Evolutionary conservation across 2,888 invertebrate genomes (phyloP).

Genomic region (Polyommatus icarus): DNA sequence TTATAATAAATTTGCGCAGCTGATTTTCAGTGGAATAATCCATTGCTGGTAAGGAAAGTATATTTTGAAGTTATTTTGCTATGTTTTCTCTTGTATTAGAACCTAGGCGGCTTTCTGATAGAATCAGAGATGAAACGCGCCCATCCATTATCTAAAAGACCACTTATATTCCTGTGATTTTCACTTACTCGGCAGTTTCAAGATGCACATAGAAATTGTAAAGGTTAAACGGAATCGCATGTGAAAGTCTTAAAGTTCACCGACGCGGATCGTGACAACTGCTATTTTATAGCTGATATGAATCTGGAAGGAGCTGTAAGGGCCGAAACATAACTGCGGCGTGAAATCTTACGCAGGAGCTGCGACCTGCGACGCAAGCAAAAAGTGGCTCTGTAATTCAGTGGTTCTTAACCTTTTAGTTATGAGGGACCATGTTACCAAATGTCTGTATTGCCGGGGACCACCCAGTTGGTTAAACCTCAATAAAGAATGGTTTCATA

Average conservation of each 20-base stretch:
- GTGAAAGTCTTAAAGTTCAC: conserved; percentile 45
- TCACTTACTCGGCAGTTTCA: conserved; percentile 32
- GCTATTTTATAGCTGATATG: conserved; percentile 37
- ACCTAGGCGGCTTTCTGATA: neutral
- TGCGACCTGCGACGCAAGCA: too few species aligned
- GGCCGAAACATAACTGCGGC: conserved; percentile 6
- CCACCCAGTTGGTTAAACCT: too few species aligned
- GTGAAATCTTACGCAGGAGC: too few species aligned
- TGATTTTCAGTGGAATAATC: too few species aligned
- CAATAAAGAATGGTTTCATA: too few species aligned
- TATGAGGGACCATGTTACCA: too few species aligned
- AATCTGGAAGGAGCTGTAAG: conserved; percentile 30
- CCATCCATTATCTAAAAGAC: neutral
- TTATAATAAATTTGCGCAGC: too few species aligned
- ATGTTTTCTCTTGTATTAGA: neutral
- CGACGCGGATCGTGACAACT: conserved; percentile 44
- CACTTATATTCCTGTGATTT: conserved; percentile 27
- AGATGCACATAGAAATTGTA: conserved; percentile 34
- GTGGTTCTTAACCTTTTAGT: too few species aligned
- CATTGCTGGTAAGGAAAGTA: too few species aligned
- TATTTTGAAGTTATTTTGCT: neutral
- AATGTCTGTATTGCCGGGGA: too few species aligned
- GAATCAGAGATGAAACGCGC: neutral
- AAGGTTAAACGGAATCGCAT: conserved; percentile 46
- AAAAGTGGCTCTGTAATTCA: too few species aligned